Base-by-base conservation (phyloP, 2,888 invertebrate genomes). In the Lathronympha strigana region DNA sequence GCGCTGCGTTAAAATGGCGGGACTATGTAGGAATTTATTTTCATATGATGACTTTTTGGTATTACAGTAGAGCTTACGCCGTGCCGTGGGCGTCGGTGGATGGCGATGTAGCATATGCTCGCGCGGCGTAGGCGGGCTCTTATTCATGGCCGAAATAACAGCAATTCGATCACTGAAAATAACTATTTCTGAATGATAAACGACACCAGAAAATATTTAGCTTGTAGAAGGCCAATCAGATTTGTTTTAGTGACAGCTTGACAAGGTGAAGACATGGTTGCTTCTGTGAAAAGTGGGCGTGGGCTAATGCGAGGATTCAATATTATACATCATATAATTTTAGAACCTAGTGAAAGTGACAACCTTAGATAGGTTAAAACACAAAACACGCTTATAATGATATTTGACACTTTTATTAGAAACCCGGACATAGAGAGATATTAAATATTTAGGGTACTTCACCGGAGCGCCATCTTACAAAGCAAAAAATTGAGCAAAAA, bases 101-200 rank as follows among this genome's bases (percentile, higher is more conserved):
- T 13, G 15, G 40, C 40, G 40, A 17, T 36, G 55, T 28, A 25
- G 45, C 43, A 28, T 19, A 31, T 31, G 55, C 55, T 43, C 3
- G 13, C 6, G 40, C 17, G 4, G 55, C 43, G 57, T 57, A 31
- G 57, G 57, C 19, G 57, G 13, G 19, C 15, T 43, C 43, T 43
- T 43, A 43, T 57, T 57, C 57, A 57, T 25, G 43, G 21, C 28
- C n/a, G 31, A n/a, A n/a, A 6, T 13, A 43, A 21, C 57, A 31
- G 43, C 38, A 54, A 40, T 55, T 17, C 28, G 40, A 55, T 45
- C 21, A 45, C 19, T 43, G 57, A 57, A 57, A 43, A 45, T 57
- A 19, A 21, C 19, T 57, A 57, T 57, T 57, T 21, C 31, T 31
- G 21, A 21, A 55, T 17, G 21, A 8, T 28, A 23, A 55, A 43